Evolutionary conservation across 35 echinoderm and acorn worm genomes (phyloP).

Genomic region (Hemicentrotus pulcherrimus): DNA sequence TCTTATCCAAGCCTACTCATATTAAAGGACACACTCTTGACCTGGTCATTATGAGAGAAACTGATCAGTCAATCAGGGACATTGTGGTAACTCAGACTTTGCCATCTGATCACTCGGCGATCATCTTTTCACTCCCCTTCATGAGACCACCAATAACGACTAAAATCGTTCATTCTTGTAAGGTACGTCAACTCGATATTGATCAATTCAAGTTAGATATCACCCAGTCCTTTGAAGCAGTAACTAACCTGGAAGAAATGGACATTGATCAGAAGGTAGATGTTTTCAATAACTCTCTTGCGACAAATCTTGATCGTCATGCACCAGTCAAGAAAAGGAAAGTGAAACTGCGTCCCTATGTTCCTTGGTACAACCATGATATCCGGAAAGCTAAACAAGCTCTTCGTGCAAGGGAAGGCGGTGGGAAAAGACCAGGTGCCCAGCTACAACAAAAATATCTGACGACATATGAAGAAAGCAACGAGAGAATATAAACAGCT

Average conservation of each 20-base stretch:
- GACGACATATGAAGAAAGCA: too few relatives aligned
- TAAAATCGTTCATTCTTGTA: background rate
- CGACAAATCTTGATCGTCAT: too few relatives aligned
- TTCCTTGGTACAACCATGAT: too few relatives aligned
- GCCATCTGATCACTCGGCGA: background rate
- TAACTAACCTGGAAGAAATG: background rate
- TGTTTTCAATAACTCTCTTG: conserved; percentile 14
- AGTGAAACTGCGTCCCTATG: too few relatives aligned
- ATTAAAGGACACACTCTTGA: conserved; percentile 16
- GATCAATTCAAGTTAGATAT: background rate
- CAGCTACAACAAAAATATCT: too few relatives aligned
- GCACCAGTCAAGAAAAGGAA: too few relatives aligned
- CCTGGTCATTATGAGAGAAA: background rate
- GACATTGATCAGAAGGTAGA: background rate
- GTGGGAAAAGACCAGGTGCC: too few relatives aligned
- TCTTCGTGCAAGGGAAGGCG: too few relatives aligned
- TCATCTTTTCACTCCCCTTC: background rate
- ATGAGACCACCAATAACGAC: background rate
- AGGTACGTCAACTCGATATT: background rate
- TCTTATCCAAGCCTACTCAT: background rate
- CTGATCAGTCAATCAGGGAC: conserved; percentile 24
- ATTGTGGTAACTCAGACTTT: background rate
- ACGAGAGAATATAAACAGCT: too few relatives aligned
- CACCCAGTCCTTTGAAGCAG: background rate
- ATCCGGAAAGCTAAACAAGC: too few relatives aligned